These are phyloP conservation scores for Troides aeacus DNA, from an alignment of 2,888 invertebrate species.

Conservation along the genomic window DNA sequence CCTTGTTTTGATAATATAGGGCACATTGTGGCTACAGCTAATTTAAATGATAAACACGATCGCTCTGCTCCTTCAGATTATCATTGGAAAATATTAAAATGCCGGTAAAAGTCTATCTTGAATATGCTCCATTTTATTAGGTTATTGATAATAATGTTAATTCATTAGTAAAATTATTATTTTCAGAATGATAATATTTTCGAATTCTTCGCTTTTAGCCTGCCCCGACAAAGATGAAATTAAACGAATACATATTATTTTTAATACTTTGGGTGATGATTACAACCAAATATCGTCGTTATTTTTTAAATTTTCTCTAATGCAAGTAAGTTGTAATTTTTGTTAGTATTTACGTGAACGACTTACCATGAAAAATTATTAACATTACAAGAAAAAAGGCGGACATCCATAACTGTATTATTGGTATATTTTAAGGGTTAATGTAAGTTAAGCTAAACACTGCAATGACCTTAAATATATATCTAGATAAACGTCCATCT, in stretches of 20 bases:
- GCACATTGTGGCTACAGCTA: conserved; percentile 59
- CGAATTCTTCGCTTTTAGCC: conserved; percentile 63
- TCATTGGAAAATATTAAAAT: conserved; percentile 75
- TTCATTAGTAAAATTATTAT: neutral
- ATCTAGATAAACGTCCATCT: too few species aligned
- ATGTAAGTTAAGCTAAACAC: too few species aligned
- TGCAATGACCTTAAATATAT: too few species aligned
- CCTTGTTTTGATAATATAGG: conserved; percentile 53
- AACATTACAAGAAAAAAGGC: too few species aligned
- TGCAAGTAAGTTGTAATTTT: conserved; percentile 52
- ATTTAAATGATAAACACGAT: conserved; percentile 68
- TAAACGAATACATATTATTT: conserved; percentile 64
- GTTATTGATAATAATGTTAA: neutral
- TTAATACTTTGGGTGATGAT: conserved; percentile 59
- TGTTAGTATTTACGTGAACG: conserved; percentile 11
- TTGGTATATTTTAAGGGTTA: too few species aligned
- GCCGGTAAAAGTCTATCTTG: conserved; percentile 49
- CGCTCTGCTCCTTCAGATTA: conserved; percentile 70
- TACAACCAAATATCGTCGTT: conserved; percentile 62
- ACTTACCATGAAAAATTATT: neutral
- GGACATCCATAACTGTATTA: too few species aligned
- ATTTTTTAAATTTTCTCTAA: conserved; percentile 62
- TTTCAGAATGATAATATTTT: conserved; percentile 71
- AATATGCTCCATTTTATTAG: neutral
- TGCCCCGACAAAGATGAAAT: conserved; percentile 64